Conservation (phyloP, 2,888 invertebrate genomes). For the Lycocerus yunnanus region DNA sequence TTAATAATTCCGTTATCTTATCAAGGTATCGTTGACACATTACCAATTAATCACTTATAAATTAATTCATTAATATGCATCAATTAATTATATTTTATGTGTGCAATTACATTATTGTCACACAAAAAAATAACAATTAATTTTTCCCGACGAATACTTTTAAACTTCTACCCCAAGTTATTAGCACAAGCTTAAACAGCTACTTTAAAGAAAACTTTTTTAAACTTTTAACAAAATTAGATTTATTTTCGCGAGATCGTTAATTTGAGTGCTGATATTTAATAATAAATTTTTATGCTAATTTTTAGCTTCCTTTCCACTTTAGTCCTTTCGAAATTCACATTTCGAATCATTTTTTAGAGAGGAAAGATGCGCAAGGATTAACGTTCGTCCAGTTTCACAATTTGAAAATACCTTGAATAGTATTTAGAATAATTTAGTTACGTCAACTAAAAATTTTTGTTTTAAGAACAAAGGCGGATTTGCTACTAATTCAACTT, state of each 20-base stretch:
- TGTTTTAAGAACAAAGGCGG: too few relatives aligned
- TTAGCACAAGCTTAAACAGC: conserved; percentile 1
- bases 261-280: not conserved
- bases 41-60: conserved; percentile 35
- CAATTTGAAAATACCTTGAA: too few relatives aligned
- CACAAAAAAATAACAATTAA: not conserved
- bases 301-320: not conserved
- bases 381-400: too few relatives aligned
- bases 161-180: not conserved
- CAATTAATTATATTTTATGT: not conserved
- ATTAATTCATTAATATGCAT: conserved; percentile 33
- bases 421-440: too few relatives aligned
- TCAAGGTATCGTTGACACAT: conserved; percentile 38
- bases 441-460: too few relatives aligned
- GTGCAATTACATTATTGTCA: not conserved
- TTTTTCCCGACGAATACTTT: not conserved
- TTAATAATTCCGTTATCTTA: conserved; percentile 54
- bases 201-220: not conserved
- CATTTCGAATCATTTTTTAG: too few relatives aligned
- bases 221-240: not conserved
- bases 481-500: too few relatives aligned
- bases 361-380: too few relatives aligned
- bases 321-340: not conserved
- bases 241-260: not conserved
- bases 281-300: not conserved